phyloP scores from a whole-genome alignment of 2,113 vertebrate species.

The Lophochroa leadbeateri region DNA sequence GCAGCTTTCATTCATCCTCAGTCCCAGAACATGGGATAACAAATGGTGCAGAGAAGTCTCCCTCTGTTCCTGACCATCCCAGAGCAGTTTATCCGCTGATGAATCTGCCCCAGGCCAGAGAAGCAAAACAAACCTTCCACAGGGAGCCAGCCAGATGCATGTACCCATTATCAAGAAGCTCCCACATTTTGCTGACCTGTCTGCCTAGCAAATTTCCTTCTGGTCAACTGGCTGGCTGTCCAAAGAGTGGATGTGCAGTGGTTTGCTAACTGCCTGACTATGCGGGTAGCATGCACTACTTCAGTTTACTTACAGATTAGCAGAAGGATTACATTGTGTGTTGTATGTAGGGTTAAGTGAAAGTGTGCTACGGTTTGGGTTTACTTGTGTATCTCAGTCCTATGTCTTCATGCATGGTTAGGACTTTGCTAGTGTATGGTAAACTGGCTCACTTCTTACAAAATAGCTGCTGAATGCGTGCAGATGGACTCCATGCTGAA shows the following conservation, averaged over 20 bases:
- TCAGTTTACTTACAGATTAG: background rate
- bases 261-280: background rate
- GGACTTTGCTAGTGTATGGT: background rate
- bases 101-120: background rate
- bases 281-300: background rate
- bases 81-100: background rate
- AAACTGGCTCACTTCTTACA: background rate
- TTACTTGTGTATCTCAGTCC: background rate
- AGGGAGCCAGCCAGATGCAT: background rate
- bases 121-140: background rate
- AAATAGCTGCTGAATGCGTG: fast-evolving
- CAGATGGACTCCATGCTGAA: background rate
- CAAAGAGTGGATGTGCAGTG: background rate
- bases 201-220: background rate
- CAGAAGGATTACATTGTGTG: background rate
- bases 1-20: background rate
- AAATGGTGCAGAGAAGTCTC: background rate
- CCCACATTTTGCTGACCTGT: background rate
- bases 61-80: background rate
- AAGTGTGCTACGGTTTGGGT: background rate
- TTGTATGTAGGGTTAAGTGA: background rate
- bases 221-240: background rate
- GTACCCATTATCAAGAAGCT: background rate
- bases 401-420: background rate
- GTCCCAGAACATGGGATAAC: background rate